Base-by-base conservation (phyloP, 2,888 invertebrate genomes). In the Epinotia brunnichana region DNA sequence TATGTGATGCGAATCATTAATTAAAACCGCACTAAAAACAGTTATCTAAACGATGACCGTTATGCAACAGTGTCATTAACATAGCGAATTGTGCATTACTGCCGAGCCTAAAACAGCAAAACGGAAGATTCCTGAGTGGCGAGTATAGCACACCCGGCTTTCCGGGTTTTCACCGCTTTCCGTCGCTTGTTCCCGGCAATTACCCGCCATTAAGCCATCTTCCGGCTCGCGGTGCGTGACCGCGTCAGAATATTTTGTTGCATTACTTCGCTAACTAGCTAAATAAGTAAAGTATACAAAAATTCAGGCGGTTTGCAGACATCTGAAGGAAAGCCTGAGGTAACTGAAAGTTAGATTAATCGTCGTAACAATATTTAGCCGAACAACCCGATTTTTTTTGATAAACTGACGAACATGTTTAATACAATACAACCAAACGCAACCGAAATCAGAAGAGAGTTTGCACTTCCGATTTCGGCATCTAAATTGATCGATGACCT, bases 131-230 rank as follows among this genome's bases (percentile, higher is more conserved):
- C 53, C 64, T 56, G 51, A 51, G 41, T 57, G 24, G 44, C 44
- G 35, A 69, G 61, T 69, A 51, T 17, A 70, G 62, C 53, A 63
- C 68, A 63, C 51, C 48, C 61, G 35, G 51, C 70, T 76, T 84
- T 85, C 85, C 85, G 83, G 77, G 77, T 83, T 82, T 83, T 82
- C 82, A 80, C 80, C 77, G 78, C 78, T 82, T 85, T 82, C 85
- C 83, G 85, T 83, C 83, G 77, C 75, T 74, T 79, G 83, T 88
- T 88, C 86, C 85, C 85, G 76, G 83, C 83, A 85, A 87, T 89
- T 87, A 82, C 69, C 63, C 70, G 81, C 81, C 78, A 85, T 84
- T 84, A 85, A 79, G 80, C 78, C 77, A 80, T 78, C 79, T 81
- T 77, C 74, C 75, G 75, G 75, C 72, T 74, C 75, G 76, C 75